Percentiles rank a stretch among this genome's conserved stretches.
phyloP scores from a whole-genome alignment of 23 tunicate species.

The Clavelina lepadiformis region DNA sequence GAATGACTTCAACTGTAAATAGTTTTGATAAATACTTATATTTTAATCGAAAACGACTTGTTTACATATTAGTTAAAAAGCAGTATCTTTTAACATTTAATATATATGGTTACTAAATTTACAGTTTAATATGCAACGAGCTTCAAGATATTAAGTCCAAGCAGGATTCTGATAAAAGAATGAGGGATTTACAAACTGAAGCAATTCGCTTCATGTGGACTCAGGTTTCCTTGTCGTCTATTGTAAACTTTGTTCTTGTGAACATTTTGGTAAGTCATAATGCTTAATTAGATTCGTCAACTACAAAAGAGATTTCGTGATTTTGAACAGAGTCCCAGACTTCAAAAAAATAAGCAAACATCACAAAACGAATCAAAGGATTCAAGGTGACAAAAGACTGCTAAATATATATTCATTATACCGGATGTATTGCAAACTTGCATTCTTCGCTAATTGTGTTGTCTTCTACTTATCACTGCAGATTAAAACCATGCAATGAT shows the following conservation, averaged over 20 bases:
- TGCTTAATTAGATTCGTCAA: constrained; percentile 15
- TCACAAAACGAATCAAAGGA: no score
- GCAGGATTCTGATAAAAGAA: constrained; percentile 52
- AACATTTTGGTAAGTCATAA: no score
- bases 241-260: background rate
- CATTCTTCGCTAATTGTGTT: no score
- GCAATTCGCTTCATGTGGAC: constrained; percentile 88
- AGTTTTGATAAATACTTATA: no score
- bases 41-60: background rate
- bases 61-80: background rate
- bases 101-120: background rate
- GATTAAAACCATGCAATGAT: no score
- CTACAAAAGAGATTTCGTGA: constrained; percentile 11
- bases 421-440: no score
- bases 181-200: constrained; percentile 85
- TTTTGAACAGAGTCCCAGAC: no score
- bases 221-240: constrained; percentile 17
- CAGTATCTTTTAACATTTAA: background rate
- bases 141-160: constrained; percentile 47
- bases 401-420: no score
- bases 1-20: background rate
- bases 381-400: no score
- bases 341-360: no score
- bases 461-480: no score
- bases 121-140: constrained; percentile 63